Base-by-base conservation (phyloP, 1,140 invertebrate genomes). In the Eumeta japonica region DNA sequence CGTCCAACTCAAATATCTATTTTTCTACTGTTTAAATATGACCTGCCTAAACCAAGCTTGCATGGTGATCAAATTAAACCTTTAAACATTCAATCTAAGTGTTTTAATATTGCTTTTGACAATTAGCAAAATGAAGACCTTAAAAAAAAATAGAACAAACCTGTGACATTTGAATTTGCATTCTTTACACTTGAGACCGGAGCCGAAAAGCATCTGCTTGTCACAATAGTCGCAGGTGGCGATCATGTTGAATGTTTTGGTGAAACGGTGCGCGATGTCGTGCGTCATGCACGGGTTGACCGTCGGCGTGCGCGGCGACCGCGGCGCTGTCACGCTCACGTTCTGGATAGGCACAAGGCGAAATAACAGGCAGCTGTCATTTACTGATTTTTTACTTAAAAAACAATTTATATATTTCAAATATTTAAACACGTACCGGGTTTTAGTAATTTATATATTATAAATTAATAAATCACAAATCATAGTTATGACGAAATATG, bases 131-230 rank as follows among this genome's bases (percentile, higher is more conserved):
- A n/a, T n/a, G n/a, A 24, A 24, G 7, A 24, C 7, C 7, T 24
- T 24, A 7, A 7, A 24, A 24, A 7, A 24, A n/a, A n/a, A n/a
- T n/a, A n/a, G n/a, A n/a, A 16, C 14, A 28, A 32, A 76, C 72
- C 65, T 67, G 66, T 92, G 89, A 75, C 92, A 97, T 55, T 91
- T 92, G 75, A 91, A 97, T 78, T 95, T 96, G 81, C 94, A 97
- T 63, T 95, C 90, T 67, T 88, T 94, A 73, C 94, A 97, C 67
- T 91, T 94, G 34, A 91, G 80, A 29, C 86, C 83, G 5, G 80
- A 81, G 15, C 88, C 90, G 59, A 92, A 86, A 55, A 93, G 87
- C 79, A 97, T 92, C 67, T 90, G 90, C 62, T 93, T 92, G 42
- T 89, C 85, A 71, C 94, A 97, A 55, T 87, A 86, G 66, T 92